Evolutionary conservation across 1,140 invertebrate species (phyloP).

Genomic region (Neoseiulus cucumeris): DNA sequence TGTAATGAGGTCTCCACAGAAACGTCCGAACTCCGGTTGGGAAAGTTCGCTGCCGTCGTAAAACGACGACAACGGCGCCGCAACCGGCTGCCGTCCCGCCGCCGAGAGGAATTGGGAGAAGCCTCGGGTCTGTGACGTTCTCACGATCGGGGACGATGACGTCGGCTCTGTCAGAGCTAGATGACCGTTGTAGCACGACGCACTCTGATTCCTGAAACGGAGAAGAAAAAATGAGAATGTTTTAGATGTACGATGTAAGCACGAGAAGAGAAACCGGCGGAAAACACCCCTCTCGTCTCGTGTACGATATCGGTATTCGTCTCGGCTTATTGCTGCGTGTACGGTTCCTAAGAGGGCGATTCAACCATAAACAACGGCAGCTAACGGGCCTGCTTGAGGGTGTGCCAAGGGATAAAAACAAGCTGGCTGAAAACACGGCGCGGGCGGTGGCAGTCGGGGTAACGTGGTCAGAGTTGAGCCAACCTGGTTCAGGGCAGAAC

Average conservation of each 20-base stretch:
- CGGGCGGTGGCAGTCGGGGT: too few relatives aligned
- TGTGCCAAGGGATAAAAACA: neutral
- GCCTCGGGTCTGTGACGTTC: constrained; percentile 17
- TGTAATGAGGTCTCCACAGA: constrained; percentile 19
- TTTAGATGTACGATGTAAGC: neutral
- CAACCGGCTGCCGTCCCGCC: constrained; percentile 13
- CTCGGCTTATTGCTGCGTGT: too few relatives aligned
- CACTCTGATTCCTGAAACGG: constrained; percentile 12
- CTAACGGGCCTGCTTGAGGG: neutral
- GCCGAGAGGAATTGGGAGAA: constrained; percentile 18
- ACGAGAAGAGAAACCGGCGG: neutral
- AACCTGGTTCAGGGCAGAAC: too few relatives aligned
- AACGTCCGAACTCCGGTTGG: constrained; percentile 16
- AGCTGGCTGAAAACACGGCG: too few relatives aligned
- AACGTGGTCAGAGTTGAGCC: too few relatives aligned
- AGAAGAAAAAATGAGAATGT: neutral
- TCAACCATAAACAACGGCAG: neutral
- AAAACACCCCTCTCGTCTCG: neutral
- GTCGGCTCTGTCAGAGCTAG: constrained; percentile 17
- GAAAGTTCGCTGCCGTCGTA: constrained; percentile 15
- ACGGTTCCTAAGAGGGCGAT: constrained; percentile 5
- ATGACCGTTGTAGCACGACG: constrained; percentile 17
- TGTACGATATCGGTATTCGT: too few relatives aligned
- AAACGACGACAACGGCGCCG: constrained; percentile 16
- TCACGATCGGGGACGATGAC: constrained; percentile 14